phyloP scores from a whole-genome alignment of 2,797 vertebrate species.

The Smutsia temminckii region DNA sequence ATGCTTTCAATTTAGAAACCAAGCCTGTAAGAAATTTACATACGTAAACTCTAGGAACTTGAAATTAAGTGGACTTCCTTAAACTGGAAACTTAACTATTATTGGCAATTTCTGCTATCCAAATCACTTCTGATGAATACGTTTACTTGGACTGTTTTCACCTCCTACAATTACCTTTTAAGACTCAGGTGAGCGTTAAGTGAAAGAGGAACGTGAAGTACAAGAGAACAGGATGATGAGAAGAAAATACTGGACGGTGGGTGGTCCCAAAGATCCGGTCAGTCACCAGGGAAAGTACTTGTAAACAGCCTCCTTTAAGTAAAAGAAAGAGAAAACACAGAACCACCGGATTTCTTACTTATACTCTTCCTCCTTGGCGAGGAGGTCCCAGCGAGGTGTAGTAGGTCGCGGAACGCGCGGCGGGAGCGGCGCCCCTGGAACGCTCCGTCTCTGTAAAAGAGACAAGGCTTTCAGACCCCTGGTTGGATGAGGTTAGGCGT shows the following conservation, averaged over 20 bases:
- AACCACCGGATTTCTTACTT: constrained; percentile 43
- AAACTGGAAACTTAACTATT: background rate
- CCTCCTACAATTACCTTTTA: background rate
- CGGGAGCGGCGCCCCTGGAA: background rate
- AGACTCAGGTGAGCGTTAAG: background rate
- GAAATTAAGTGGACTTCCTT: background rate
- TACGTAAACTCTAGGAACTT: background rate
- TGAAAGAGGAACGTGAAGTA: background rate
- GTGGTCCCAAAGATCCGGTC: background rate
- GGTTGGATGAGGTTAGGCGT: too few relatives aligned
- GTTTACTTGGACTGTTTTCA: background rate
- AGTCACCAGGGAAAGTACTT: background rate
- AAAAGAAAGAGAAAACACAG: background rate
- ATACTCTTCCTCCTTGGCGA: constrained; percentile 68
- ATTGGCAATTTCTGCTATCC: background rate
- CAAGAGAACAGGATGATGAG: background rate
- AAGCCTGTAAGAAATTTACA: background rate
- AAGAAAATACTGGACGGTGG: background rate
- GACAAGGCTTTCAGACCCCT: background rate
- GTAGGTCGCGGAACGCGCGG: background rate
- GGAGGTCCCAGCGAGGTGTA: constrained; percentile 25
- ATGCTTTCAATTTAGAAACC: background rate
- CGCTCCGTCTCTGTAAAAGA: constrained; percentile 53
- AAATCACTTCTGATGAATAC: background rate
- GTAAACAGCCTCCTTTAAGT: background rate